Conservation (phyloP, 2,113 vertebrate genomes). For the Syrrhaptes paradoxus region DNA sequence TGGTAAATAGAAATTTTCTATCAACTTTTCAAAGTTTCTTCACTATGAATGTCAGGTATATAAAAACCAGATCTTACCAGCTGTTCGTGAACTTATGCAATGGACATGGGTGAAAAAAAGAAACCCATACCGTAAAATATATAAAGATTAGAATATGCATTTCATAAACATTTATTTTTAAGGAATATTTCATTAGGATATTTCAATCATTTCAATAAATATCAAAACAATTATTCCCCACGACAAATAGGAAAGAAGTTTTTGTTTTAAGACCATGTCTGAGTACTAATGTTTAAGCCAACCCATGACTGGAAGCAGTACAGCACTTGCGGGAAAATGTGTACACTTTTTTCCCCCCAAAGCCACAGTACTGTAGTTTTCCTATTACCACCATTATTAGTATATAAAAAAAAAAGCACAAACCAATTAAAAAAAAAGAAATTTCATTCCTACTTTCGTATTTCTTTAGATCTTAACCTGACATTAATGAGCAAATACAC, state of each 20-base stretch:
- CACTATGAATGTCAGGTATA: constrained; percentile 41
- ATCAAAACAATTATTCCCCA: neutral
- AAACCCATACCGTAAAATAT: neutral
- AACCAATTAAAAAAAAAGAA: neutral
- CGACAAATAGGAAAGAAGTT: neutral
- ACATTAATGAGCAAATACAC: constrained; percentile 67
- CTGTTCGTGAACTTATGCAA: neutral
- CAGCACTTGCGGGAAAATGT: neutral
- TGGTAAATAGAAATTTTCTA: neutral
- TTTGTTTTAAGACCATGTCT: neutral
- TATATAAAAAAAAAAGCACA: constrained; percentile 18
- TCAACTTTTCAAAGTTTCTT: constrained; percentile 45
- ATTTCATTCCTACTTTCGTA: neutral
- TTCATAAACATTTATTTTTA: neutral
- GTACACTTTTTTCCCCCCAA: neutral
- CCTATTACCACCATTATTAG: constrained; percentile 25
- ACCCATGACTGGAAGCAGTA: neutral
- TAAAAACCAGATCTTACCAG: constrained; percentile 21
- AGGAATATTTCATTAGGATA: neutral
- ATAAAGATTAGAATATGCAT: neutral
- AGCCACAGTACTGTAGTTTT: neutral
- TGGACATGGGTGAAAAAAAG: neutral
- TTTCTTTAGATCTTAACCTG: constrained; percentile 63
- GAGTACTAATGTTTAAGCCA: neutral
- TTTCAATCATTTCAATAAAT: neutral